Evolutionary conservation across 2,113 vertebrate genomes (phyloP), one percentile per base, ranked within the genome.

Genomic region (Xenus cinereus): DNA sequence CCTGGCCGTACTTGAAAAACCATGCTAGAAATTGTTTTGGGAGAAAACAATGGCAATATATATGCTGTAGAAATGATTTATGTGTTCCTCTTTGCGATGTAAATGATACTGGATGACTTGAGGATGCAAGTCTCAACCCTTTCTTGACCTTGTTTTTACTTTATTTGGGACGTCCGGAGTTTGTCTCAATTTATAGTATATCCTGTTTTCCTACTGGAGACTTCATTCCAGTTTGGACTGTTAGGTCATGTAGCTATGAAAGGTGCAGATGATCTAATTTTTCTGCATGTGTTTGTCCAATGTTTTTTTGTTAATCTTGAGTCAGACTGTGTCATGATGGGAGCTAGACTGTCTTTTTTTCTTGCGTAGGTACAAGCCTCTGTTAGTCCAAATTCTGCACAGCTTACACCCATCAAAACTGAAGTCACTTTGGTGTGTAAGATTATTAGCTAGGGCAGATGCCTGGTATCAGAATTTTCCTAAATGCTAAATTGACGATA

Each of bases 171-270:
- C 78, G 28, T 82, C 84, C 1, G 6, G 26, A 30, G 37, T 76
- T 92, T 92, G 77, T 91, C 53, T 56, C 86, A 87, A 33, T 84
- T 93, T 73, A 53, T 80, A 91, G 60, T 12, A 39, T 48, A 90
- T 91, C 48, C 84, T 87, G 45, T 84, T 94, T 94, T 89, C 53
- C 30, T 81, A 0, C 64, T 68, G 80, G 83, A 59, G 51, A 28
- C 86, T 56, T 89, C 12, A 41, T 81, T 78, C 43, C 26, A 33
- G 26, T 81, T 64, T 68, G 60, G 51, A 41, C 32, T 82, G 43
- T 7, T 0, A 43, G 28, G 57, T 48, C 73, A 59, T 0, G 1
- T 83, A 56, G 41, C 41, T 80, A 4, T 53, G 68, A 84, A 74
- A 48, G 62, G 30, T 87, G 51, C 84, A 64, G 50, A 15, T 82